These are phyloP conservation scores for Myotis daubentonii DNA, from an alignment of 2,797 vertebrate species.

Conservation along the genomic window DNA sequence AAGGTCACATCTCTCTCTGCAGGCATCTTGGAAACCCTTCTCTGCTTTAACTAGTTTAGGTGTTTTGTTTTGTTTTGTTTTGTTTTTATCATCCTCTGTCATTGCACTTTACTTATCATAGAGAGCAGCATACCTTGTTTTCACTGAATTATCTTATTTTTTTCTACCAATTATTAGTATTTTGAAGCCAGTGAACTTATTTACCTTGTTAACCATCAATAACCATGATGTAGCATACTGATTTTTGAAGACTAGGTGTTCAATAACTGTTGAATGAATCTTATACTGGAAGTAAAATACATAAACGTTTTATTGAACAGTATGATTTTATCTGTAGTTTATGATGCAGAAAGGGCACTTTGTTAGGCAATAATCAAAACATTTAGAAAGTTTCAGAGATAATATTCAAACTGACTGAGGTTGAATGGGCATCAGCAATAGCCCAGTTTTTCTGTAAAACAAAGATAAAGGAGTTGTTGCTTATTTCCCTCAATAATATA, in stretches of 20 bases:
- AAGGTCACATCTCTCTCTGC: neutral
- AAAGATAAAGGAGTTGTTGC: neutral
- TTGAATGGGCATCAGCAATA: neutral
- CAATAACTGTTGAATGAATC: neutral
- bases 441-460: constrained; percentile 90
- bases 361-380: neutral
- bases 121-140: neutral
- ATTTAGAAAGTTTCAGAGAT: neutral
- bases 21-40: fast-evolving
- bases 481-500: neutral
- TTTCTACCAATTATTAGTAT: neutral
- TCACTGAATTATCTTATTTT: neutral
- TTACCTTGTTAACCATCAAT: neutral
- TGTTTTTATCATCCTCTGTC: neutral
- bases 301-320: neutral
- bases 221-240: neutral
- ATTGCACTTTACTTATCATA: neutral
- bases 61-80: neutral
- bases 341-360: neutral
- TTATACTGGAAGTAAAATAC: neutral
- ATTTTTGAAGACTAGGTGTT: neutral
- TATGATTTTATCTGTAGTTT: neutral
- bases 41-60: neutral
- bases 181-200: neutral
- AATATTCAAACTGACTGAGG: neutral